Evolutionary conservation across 2,888 invertebrate genomes (phyloP), one percentile per base, ranked within the genome.

Genomic region (Theodoxus fluviatilis): DNA sequence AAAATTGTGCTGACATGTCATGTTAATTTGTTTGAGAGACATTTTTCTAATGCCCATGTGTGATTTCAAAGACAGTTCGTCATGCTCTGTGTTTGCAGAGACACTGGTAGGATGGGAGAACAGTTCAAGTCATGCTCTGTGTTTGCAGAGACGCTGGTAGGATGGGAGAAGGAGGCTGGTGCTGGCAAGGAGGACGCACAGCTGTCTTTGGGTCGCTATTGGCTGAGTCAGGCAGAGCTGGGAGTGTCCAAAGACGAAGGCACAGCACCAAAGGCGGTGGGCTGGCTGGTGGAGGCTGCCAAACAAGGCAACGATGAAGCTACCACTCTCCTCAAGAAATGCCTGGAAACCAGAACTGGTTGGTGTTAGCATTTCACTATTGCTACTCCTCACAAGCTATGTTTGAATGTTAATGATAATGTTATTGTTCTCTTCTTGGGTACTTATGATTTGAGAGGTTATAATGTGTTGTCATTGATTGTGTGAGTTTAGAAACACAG

Each of bases 271-370:
- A 90, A 93, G 76, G 96, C 95, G 0, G 91, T 96, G 66, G 93
- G 94, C 81, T 96, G 96, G 96, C 88, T 96, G 64, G 92, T 95
- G n/a, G 93, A 93, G 88, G 95, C 96, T 1, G 95, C 96, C 0
- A 94, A 94, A 81, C 95, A 96, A 86, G 96, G 96, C 0, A 94
- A 95, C 80, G 90, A 92, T 57, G 94, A 95, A 85, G 96, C 96
- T 0, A 93, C 94, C 43, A 91, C 91, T 73, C 90, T 95, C 82
- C 89, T 97, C 40, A 76, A 80, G 69, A 77, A 84, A 59, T 88
- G 87, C 75, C 71, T 81, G 4, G 77, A 79, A 25, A 82, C 78
- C 31, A 73, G 78, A 63, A 80, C 80, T 69, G 83, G 84, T 83
- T n/a, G 68, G 71, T 71, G 49, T 4, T 12, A 12, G 52, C 4